Base-by-base conservation (phyloP, 2,797 vertebrate genomes). In the Allobates femoralis region DNA sequence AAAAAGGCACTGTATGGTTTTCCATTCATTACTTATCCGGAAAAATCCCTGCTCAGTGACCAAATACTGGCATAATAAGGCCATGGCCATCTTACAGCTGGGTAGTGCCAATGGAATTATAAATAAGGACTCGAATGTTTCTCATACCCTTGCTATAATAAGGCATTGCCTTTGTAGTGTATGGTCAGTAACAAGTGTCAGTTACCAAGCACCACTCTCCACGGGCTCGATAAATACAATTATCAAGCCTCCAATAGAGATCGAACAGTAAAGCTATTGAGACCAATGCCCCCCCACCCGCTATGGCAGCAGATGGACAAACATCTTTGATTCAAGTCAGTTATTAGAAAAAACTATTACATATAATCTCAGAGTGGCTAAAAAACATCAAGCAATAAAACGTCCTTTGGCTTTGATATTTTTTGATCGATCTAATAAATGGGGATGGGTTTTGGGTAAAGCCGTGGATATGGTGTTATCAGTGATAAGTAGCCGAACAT, bases 151-250 rank as follows among this genome's bases (percentile, higher is more conserved):
- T 69, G 30, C 60, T 50, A 85, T 37, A 66, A 32, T 67, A 82
- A 82, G 85, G 69, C 85, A 67, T 79, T 55, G 78, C 77, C 84
- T 60, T 60, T 77, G 75, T 74, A 80, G 78, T 75, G 84, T 73
- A 81, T 86, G 84, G 82, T 76, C 69, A 85, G 3, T 46, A 19
- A 79, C 64, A 71, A 18, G 34, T 28, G 26, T 34, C 30, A 79
- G 18, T 34, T 85, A 55, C 66, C 67, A 66, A 76, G 69, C 69
- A 75, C 85, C 85, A 86, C 28, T 62, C 19, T 74, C 34, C 51
- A 73, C 37, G 32, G 69, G 28, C 50, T 79, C 21, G 16, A 85
- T 56, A 77, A 60, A 26, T 60, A 80, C 23, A 64, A 81, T 37
- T 76, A 75, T 34, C 37, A 77, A 77, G n/a, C 55, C 67, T 28